Evolutionary conservation across 2,797 vertebrate species (phyloP).

Genomic region (Acridotheres tristis): DNA sequence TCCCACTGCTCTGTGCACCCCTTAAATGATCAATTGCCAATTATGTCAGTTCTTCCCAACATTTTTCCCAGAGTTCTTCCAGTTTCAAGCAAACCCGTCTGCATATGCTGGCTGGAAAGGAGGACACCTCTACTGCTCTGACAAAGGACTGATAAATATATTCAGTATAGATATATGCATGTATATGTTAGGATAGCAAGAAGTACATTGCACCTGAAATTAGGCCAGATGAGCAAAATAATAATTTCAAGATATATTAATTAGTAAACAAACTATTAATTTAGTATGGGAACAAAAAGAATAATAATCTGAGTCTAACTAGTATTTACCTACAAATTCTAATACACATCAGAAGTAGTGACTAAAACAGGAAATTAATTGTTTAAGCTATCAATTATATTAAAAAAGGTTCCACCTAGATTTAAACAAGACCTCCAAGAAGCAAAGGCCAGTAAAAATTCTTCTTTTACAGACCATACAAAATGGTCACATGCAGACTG

Average conservation of each 20-base stretch:
- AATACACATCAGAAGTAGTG: neutral
- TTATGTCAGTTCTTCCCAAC: neutral
- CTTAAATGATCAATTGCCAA: neutral
- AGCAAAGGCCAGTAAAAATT: neutral
- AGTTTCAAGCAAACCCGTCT: neutral
- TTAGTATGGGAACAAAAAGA: neutral
- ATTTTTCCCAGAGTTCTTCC: neutral
- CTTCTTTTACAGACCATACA: neutral
- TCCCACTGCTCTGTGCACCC: neutral
- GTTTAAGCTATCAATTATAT: neutral
- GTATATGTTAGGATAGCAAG: neutral
- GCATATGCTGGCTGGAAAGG: neutral
- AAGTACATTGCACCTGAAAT: neutral
- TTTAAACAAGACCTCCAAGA: neutral
- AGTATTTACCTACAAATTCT: neutral
- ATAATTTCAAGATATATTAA: neutral
- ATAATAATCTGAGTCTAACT: neutral
- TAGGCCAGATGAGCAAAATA: neutral
- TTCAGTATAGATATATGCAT: neutral
- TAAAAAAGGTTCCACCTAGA: neutral
- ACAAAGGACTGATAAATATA: neutral
- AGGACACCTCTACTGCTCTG: neutral
- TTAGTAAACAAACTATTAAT: neutral
- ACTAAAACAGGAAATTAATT: neutral
- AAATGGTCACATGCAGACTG: neutral